Evolutionary conservation across 2,113 vertebrate genomes (phyloP), one percentile per base, ranked within the genome.

Genomic region (Ochotona princeps): DNA sequence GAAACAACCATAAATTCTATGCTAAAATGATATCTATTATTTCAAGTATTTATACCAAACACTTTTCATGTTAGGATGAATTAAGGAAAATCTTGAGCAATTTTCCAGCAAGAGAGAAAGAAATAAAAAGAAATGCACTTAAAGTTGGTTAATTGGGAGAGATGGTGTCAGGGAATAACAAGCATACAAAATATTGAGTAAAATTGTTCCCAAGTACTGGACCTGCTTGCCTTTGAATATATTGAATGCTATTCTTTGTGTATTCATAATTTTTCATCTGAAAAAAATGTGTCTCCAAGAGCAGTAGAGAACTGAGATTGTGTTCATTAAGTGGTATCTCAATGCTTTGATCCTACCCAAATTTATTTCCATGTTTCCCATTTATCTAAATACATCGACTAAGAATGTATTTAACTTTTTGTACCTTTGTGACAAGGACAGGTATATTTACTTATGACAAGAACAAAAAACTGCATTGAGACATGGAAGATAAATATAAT

Each of bases 1-100:
- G 20, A 69, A 85, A 81, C 63, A 89, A 88, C 30, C 61, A 5
- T 63, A 88, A 89, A 61, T 38, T 57, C 49, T 8, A 69, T 28
- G 65, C 63, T 44, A 30, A 72, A 54, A 73, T 23, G 18, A 73
- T 54, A 35, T 4, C 65, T 80, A 69, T 23, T 85, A 90, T 76
- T 65, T 72, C 15, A 84, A 32, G 75, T 85, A 74, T 32, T 26
- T 67, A 1, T 76, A 72, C 30, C 30, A 69, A 25, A 63, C 6
- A 85, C 72, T 13, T 44, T 14, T 49, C 15, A 4, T 30, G 38
- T 49, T 90, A 32, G n/a, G 86, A 76, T 5, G 11, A 10, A 80
- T 83, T 79, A 70, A 10, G 65, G 32, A 74, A 80, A 60, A 66
- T 5, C n/a, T 78, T 21, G 10, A 82, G 54, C 11, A 79, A 3